Evolutionary conservation across 2,797 vertebrate genomes (phyloP), one percentile per base, ranked within the genome.

Genomic region (Kryptopterus vitreolus): DNA sequence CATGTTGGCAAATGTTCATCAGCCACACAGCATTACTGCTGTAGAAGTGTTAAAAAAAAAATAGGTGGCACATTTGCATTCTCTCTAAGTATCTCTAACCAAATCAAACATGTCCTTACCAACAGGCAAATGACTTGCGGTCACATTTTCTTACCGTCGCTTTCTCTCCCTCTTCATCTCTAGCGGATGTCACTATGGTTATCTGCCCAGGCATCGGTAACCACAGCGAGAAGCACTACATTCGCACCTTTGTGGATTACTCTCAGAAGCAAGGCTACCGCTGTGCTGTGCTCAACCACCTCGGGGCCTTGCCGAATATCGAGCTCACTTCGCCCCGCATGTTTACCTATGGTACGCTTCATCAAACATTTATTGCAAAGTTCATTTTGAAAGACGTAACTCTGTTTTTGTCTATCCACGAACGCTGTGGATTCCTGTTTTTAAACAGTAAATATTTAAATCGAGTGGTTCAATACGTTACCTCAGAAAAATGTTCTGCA

Each of bases 211-310:
- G 98, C 38, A 99, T 99, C 18, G 98, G 97, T 69, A 99, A 99
- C 91, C 98, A 99, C 87, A 99, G 98, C 24, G 98, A 99, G 91
- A 99, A 99, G 91, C 97, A 99, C 87, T 99, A 99, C 81, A 97
- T 99, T 89, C 95, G 98, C 58, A 99, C 98, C 10, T 99, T 99
- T 52, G 98, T 99, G 68, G 98, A 98, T 90, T 92, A 97, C 0
- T 95, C 98, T 0, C 98, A 99, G 89, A 98, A 95, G 83, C 95
- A 96, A 2, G 98, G 98, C 24, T 99, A 99, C 88, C 94, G 97
- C 35, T 99, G 98, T 61, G 94, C 98, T 3, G 98, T 99, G 81
- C 92, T 99, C 55, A 99, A 99, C 88, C 98, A 99, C 87, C 88
- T 99, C 61, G 98, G 98, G 52, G 98, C 98, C 59, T 92, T 99